phyloP scores from a whole-genome alignment of 2,797 vertebrate species.

The Rhinichthys osculus region DNA sequence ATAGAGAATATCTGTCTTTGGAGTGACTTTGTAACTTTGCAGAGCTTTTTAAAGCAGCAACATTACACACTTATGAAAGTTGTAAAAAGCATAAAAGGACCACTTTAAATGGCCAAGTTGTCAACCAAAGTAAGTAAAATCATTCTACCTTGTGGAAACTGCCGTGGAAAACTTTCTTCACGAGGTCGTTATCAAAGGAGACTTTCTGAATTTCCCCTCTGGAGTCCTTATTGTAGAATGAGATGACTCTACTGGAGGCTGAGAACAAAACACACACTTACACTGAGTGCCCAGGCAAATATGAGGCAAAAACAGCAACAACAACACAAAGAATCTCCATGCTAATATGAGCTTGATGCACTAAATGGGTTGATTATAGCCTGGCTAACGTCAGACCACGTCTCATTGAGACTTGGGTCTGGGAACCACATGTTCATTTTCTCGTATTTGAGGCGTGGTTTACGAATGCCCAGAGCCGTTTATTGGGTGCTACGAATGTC shows the following conservation, averaged over 20 bases:
- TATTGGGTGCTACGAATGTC: no score
- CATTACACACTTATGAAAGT: background rate
- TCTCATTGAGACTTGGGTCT: no score
- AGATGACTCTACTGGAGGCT: conserved; percentile 92
- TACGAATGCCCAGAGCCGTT: no score
- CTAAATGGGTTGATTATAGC: background rate
- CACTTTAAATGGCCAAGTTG: background rate
- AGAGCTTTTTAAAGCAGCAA: background rate
- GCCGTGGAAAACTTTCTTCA: conserved; percentile 95
- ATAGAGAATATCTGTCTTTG: background rate
- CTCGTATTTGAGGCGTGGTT: no score
- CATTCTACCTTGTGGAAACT: conserved; percentile 97
- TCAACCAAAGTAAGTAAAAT: background rate
- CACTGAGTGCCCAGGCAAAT: background rate
- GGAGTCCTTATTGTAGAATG: conserved; percentile 97
- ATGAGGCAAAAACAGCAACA: background rate
- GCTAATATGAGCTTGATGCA: conserved; percentile 2
- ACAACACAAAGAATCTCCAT: conserved; percentile 10
- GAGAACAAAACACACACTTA: conserved; percentile 44
- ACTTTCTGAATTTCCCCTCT: conserved; percentile 92
- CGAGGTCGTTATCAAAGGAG: conserved; percentile 88
- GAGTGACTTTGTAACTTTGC: no score
- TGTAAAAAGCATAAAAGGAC: background rate
- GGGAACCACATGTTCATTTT: no score
- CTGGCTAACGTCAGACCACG: no score